Base-by-base conservation (phyloP, 2,888 invertebrate species). In the Allygus modestus region DNA sequence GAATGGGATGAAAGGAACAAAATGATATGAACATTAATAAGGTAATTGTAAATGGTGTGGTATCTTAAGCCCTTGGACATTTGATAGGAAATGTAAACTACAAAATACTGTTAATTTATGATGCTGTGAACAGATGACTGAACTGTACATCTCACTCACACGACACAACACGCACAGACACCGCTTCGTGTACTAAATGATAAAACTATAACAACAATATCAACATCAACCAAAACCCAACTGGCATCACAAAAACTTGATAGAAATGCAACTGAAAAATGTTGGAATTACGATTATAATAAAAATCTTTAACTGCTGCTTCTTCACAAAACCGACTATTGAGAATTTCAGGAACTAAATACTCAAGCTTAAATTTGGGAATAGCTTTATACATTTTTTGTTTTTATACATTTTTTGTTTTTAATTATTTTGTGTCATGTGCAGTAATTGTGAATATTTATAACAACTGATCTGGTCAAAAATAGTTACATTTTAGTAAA, bases 11-110 rank as follows among this genome's bases (percentile, higher is more conserved):
- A n/a, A n/a, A n/a, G n/a, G n/a, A n/a, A n/a, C n/a, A 7, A 37
- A 54, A 54, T 54, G 54, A 15, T 54, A 23, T 12, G 54, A 23
- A 4, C 20, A 54, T 54, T 28, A 31, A 58, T 23, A 23, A 58
- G 9, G 58, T 58, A 58, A 58, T 23, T 20, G 15, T 65, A 2
- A 17, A 69, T 33, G 33, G 69, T 69, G 37, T 73, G 73, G 73
- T 73, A 73, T 73, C 73, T 73, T 20, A 73, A 28, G 20, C 73
- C 37, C 41, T 41, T 73, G 73, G 37, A 41, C 73, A 73, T 41
- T 37, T 12, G 17, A 73, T 20, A 73, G 73, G 41, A 73, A 37
- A 41, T 73, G 37, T 41, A 73, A 41, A 41, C 37, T 37, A 73
- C 41, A 73, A 37, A 73, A 73, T 73, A 73, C 73, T 73, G 73